These are phyloP conservation scores for Brachionichthys hirsutus DNA, from an alignment of 2,113 vertebrate species.

Conservation along the genomic window DNA sequence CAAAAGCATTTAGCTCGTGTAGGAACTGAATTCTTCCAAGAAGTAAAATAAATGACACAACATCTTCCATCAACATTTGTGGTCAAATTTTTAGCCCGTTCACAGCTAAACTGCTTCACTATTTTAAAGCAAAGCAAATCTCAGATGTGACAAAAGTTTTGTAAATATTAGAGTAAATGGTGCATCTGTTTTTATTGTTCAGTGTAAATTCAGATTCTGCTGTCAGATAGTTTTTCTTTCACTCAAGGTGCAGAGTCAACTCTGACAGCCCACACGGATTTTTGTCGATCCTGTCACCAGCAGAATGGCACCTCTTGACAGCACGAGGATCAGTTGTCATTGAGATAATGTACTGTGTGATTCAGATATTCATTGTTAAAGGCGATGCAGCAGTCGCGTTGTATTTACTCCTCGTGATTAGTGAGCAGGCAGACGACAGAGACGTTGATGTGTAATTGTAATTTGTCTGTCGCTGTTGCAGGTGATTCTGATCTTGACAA, in stretches of 20 bases:
- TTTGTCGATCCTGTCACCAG: slow-evolving; percentile 45
- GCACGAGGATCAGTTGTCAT: slow-evolving; percentile 60
- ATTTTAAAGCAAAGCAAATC: slow-evolving; percentile 15
- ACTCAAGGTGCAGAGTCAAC: slow-evolving; percentile 54
- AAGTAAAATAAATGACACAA: slow-evolving; percentile 24
- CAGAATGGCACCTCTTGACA: slow-evolving; percentile 61
- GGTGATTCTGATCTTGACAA: slow-evolving; percentile 97
- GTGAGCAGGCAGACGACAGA: slow-evolving; percentile 14
- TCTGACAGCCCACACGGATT: slow-evolving; percentile 55
- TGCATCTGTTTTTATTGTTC: slow-evolving; percentile 58
- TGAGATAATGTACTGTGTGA: slow-evolving; percentile 40
- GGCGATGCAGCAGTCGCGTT: slow-evolving; percentile 27
- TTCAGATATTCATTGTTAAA: slow-evolving; percentile 53
- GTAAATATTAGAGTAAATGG: slow-evolving; percentile 6
- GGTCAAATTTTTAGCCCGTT: slow-evolving; percentile 19
- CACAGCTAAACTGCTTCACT: slow-evolving; percentile 1
- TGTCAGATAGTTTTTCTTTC: slow-evolving; percentile 66
- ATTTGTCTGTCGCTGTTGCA: slow-evolving; percentile 56
- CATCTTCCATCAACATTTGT: slow-evolving; percentile 11
- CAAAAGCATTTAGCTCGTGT: slow-evolving; percentile 37
- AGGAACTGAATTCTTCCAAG: slow-evolving; percentile 28
- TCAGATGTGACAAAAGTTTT: not conserved
- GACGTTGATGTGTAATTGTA: slow-evolving; percentile 28
- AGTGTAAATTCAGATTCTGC: slow-evolving; percentile 60
- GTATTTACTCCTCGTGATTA: slow-evolving; percentile 47